A percentile compares a stretch with the other conserved stretches of the same genome.
Conservation (phyloP, 2,797 vertebrate genomes). For the Toxotes lorentzi region DNA sequence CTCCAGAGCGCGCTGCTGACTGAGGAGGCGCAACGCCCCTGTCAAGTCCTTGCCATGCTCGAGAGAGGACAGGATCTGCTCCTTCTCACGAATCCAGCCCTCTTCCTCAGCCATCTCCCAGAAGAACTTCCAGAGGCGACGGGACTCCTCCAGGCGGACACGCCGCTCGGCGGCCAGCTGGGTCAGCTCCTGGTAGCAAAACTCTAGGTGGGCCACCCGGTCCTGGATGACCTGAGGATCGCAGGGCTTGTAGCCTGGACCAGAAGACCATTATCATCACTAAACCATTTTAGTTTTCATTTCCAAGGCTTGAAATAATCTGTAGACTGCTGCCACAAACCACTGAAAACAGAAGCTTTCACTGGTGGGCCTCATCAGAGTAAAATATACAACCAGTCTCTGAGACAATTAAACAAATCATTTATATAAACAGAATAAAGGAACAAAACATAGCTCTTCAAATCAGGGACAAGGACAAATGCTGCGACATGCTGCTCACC, state of each 20-base stretch:
- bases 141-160: conserved; percentile 94
- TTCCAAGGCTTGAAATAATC: not conserved
- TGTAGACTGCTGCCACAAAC: not conserved
- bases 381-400: not conserved
- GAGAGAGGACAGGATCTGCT: conserved; percentile 94
- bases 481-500: conserved; percentile 78
- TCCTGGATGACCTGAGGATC: conserved; percentile 97
- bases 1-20: conserved; percentile 95
- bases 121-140: conserved; percentile 97
- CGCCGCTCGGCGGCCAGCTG: conserved; percentile 94
- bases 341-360: not conserved
- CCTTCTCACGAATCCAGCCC: conserved; percentile 96
- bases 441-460: not conserved
- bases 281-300: not conserved
- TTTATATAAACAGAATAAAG: too few relatives aligned
- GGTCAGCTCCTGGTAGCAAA: conserved; percentile 96
- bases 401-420: too few relatives aligned
- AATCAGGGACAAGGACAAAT: not conserved
- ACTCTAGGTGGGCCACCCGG: conserved; percentile 96
- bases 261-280: not conserved
- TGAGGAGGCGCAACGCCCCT: conserved; percentile 91
- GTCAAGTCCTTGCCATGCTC: conserved; percentile 95
- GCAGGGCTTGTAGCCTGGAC: conserved; percentile 95
- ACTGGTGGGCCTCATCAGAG: not conserved
- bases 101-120: conserved; percentile 99